These are phyloP conservation scores for Meteorus cinctellus DNA, from an alignment of 2,888 invertebrate species.

Conservation along the genomic window DNA sequence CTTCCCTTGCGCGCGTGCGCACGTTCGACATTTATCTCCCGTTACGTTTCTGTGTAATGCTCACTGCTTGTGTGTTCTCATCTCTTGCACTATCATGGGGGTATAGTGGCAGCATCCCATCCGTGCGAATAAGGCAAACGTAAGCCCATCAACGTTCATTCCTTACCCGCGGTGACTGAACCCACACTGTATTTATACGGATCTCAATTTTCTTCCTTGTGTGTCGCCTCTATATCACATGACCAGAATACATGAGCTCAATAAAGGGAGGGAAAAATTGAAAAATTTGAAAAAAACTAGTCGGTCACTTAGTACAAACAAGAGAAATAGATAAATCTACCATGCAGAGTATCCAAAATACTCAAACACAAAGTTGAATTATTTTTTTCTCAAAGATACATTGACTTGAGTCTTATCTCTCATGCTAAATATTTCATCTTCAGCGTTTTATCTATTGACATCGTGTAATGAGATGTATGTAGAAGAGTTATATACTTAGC, in stretches of 20 bases:
- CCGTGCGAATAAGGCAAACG: slow-evolving; percentile 13
- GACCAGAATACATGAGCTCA: background rate
- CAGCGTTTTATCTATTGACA: background rate
- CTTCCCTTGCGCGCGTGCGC: slow-evolving; percentile 55
- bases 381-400: background rate
- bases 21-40: slow-evolving; percentile 46
- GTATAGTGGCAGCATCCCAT: slow-evolving; percentile 35
- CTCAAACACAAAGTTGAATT: no score
- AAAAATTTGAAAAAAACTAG: no score
- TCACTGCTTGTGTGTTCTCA: slow-evolving; percentile 39
- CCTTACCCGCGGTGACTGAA: slow-evolving; percentile 63
- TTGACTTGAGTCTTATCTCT: background rate
- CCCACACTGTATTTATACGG: slow-evolving; percentile 57
- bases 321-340: no score
- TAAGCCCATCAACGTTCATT: background rate
- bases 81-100: slow-evolving; percentile 33
- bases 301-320: no score
- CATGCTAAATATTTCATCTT: background rate
- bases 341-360: no score
- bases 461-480: no score
- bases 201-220: slow-evolving; percentile 21
- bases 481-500: background rate
- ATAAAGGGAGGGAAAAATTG: background rate
- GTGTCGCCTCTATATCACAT: slow-evolving; percentile 23
- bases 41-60: slow-evolving; percentile 9